Percentiles rank a stretch among this genome's conserved stretches.
Conservation (phyloP, 1,140 invertebrate species). For the Microplitis mediator region DNA sequence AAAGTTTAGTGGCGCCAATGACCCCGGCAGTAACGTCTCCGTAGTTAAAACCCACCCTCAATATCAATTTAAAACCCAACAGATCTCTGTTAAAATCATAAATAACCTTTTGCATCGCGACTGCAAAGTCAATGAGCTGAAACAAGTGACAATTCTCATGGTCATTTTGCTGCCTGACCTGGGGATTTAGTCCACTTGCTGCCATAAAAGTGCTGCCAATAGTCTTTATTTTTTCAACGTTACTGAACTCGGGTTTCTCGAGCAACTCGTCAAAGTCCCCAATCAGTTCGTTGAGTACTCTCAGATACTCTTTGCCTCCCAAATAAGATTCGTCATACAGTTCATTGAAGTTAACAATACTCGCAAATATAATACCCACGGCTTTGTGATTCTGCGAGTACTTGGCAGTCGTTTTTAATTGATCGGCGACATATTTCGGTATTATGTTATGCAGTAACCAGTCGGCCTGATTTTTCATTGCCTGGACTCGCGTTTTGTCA, state of each 20-base stretch:
- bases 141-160: slow-evolving; percentile 80
- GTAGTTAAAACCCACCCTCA: slow-evolving; percentile 83
- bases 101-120: slow-evolving; percentile 85
- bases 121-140: slow-evolving; percentile 86
- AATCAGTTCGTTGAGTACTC: slow-evolving; percentile 93
- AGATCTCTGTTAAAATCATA: slow-evolving; percentile 87
- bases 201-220: slow-evolving; percentile 98
- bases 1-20: slow-evolving; percentile 93
- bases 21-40: slow-evolving; percentile 95
- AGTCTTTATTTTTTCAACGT: slow-evolving; percentile 97
- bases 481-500: slow-evolving; percentile 83
- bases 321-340: slow-evolving; percentile 95
- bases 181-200: slow-evolving; percentile 89
- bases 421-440: slow-evolving; percentile 91
- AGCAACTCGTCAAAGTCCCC: slow-evolving; percentile 95
- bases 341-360: slow-evolving; percentile 94
- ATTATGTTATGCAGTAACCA: slow-evolving; percentile 97
- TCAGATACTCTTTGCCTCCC: slow-evolving; percentile 88
- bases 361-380: slow-evolving; percentile 93
- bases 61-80: slow-evolving; percentile 87
- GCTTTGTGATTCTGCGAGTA: slow-evolving; percentile 95
- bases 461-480: slow-evolving; percentile 93
- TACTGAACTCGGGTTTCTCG: slow-evolving; percentile 78
- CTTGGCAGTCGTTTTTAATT: slow-evolving; percentile 89
- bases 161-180: slow-evolving; percentile 65